A percentile compares a stretch with the other conserved stretches of the same genome.
phyloP scores from a whole-genome alignment of 2,797 vertebrate genomes.

The Podarcis siculus region DNA sequence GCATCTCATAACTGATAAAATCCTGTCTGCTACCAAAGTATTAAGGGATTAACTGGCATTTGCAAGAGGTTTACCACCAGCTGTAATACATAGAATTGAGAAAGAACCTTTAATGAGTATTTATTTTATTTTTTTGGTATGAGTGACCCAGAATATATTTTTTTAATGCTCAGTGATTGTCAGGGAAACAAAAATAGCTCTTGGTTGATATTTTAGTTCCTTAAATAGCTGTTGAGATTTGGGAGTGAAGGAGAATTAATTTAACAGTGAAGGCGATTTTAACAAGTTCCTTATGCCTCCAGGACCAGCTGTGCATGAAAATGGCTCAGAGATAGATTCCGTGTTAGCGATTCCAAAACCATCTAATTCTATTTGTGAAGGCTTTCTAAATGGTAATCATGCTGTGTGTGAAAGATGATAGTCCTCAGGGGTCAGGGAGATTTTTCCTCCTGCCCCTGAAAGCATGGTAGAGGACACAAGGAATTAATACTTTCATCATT shows the following conservation, averaged over 20 bases:
- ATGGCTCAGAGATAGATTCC: conserved; percentile 6
- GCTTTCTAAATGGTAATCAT: fast-evolving
- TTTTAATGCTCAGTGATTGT: conserved; percentile 54
- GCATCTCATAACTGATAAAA: background rate
- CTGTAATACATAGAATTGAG: background rate
- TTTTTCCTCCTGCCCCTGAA: background rate
- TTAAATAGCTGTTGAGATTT: conserved; percentile 25
- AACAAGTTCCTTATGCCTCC: background rate
- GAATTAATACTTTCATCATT: background rate
- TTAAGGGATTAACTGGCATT: background rate
- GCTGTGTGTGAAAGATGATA: fast-evolving
- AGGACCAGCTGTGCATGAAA: fast-evolving
- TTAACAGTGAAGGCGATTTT: conserved; percentile 17
- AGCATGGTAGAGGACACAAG: background rate
- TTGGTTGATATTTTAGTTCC: conserved; percentile 54
- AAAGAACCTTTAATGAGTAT: background rate
- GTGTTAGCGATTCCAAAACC: conserved; percentile 4
- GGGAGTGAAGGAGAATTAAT: conserved; percentile 40
- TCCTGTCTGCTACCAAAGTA: background rate
- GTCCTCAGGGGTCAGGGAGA: fast-evolving
- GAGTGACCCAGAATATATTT: background rate
- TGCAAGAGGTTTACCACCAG: too few species aligned
- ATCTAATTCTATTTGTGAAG: conserved; percentile 22
- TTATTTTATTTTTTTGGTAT: background rate
- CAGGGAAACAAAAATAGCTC: conserved; percentile 59